These are phyloP conservation scores for Unio pictorum DNA, from an alignment of 2,888 invertebrate species.

Conservation along the genomic window DNA sequence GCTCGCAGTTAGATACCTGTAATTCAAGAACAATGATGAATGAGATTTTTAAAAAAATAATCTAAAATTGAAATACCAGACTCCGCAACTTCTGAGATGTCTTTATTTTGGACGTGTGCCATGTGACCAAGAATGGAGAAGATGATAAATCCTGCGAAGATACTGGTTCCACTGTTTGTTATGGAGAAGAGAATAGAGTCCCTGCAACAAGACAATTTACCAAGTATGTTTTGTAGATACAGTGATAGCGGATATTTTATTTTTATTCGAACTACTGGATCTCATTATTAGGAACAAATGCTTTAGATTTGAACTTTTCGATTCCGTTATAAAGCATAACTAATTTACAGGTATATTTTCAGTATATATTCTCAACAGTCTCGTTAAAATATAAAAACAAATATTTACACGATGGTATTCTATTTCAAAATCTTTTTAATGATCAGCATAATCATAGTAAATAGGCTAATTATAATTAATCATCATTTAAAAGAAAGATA, in stretches of 20 bases:
- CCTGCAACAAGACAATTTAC: conserved; percentile 60
- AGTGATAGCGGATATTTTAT: not conserved
- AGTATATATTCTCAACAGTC: too few species aligned
- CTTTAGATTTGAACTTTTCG: not conserved
- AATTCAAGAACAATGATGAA: too few species aligned
- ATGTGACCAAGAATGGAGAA: conserved; percentile 66
- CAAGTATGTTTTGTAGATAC: not conserved
- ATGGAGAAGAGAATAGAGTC: conserved; percentile 61
- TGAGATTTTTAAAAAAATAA: too few species aligned
- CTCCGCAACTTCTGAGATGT: conserved; percentile 60
- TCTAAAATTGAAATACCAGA: conserved; percentile 40
- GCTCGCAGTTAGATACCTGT: too few species aligned
- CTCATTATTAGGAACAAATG: not conserved
- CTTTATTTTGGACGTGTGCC: conserved; percentile 54
- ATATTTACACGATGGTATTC: too few species aligned
- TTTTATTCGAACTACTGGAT: not conserved
- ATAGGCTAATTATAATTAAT: too few species aligned
- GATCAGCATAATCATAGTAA: too few species aligned
- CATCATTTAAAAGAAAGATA: too few species aligned
- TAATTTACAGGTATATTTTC: too few species aligned
- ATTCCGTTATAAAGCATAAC: not conserved
- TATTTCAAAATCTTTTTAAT: too few species aligned
- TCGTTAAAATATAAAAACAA: too few species aligned
- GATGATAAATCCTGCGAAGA: conserved; percentile 66
- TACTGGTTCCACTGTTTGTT: conserved; percentile 65